Evolutionary conservation across 1,140 invertebrate species (phyloP), one percentile per base, ranked within the genome.

Genomic region (Spodoptera frugiperda): DNA sequence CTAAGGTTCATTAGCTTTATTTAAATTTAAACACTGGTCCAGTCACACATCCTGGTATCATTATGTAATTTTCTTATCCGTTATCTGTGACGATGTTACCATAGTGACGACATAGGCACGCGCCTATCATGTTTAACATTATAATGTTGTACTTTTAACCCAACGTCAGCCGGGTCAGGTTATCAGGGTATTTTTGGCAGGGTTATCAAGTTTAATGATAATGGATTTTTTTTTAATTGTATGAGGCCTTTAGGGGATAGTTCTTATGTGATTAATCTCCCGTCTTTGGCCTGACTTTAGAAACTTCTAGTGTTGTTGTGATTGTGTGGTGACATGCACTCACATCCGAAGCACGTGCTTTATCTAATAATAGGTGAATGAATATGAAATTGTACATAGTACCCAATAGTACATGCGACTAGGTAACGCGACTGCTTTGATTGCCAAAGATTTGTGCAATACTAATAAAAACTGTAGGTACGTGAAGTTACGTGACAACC

Each of bases 81-180:
- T 67, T 68, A 53, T 68, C 65, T 9, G 63, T 67, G 63, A 67
- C 44, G 63, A 67, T 10, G 9, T 44, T 19, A 21, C 63, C 44
- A 49, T 67, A 49, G 63, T 67, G 63, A 49, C 63, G 33, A 68
- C 15, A 17, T 10, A 21, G 65, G 48, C 65, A 68, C 65, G 65
- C 17, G 65, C 65, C 63, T 14, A 67, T 51, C 65, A 15, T 53
- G 21, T 68, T 19, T 14, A 48, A 51, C n/a, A 68, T n/a, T 53
- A 25, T 51, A 53, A 11, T 15, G n/a, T 53, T 68, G 65, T 68
- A 68, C 65, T 68, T 68, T 68, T 68, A 68, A 68, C 65, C 65
- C 65, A 33, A 68, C 48, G 65, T 33, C 65, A 68, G n/a, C 46
- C 48, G 5, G 39, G 48, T 46, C 63, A 49, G 49, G 9, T 53